These are phyloP conservation scores for Zoanthus sociatus DNA, from an alignment of 92 coral and sea anemone species.

Conservation along the genomic window DNA sequence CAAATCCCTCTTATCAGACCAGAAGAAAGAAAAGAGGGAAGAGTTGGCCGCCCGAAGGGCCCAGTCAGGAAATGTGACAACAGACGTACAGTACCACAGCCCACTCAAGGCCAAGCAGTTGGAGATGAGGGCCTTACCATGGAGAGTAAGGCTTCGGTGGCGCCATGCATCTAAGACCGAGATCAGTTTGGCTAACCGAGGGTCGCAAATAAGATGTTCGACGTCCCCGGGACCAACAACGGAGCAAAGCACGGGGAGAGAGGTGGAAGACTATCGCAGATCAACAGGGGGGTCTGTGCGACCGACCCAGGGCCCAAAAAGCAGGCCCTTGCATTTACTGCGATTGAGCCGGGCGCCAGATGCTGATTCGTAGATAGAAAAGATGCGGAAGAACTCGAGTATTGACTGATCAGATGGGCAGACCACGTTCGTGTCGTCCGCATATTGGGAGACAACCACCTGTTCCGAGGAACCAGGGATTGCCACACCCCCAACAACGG, in stretches of 20 bases:
- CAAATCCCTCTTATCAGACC: neutral
- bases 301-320: neutral
- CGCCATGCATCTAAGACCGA: neutral
- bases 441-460: neutral
- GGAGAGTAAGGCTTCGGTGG: too few relatives aligned
- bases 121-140: too few relatives aligned
- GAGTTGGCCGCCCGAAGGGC: neutral
- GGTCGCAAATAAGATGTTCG: neutral
- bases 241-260: neutral
- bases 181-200: neutral
- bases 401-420: neutral
- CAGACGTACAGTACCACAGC: neutral
- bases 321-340: neutral
- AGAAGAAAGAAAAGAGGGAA: neutral
- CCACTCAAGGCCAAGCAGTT: too few relatives aligned
- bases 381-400: neutral
- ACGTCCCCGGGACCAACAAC: neutral
- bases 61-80: neutral
- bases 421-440: neutral
- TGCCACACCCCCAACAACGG: neutral
- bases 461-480: neutral
- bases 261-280: neutral
- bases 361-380: neutral
- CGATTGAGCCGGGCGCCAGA: constrained; percentile 1
- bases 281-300: neutral